Evolutionary conservation across 2,113 vertebrate genomes (phyloP).

Genomic region (Chamaetylas fuelleborni): DNA sequence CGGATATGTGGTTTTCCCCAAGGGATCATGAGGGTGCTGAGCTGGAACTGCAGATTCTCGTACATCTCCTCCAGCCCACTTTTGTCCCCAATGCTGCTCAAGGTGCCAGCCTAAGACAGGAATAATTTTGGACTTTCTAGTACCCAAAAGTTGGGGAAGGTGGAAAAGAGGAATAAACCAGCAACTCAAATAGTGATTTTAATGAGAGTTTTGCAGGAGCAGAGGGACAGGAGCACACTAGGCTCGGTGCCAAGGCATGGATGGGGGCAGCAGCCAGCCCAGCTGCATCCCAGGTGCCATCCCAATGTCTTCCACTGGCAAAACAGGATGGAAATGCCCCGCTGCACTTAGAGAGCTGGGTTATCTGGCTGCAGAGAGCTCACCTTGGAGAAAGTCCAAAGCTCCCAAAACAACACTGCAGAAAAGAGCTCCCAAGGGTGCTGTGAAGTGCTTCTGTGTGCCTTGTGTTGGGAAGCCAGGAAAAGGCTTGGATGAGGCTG

Average conservation of each 20-base stretch:
- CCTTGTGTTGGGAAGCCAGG: rapidly evolving
- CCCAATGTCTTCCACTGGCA: background rate
- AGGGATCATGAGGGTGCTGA: background rate
- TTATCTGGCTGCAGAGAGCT: background rate
- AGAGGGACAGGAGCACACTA: background rate
- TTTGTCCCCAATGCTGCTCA: background rate
- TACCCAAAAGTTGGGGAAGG: background rate
- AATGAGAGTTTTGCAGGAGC: background rate
- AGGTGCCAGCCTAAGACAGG: rapidly evolving
- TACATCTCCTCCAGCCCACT: background rate
- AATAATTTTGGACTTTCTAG: background rate
- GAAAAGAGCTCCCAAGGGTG: background rate
- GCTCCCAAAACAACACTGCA: background rate
- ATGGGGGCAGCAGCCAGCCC: background rate
- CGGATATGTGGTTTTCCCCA: background rate
- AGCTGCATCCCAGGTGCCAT: background rate
- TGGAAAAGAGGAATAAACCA: background rate
- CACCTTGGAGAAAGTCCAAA: background rate
- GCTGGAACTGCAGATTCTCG: background rate
- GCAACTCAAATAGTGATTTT: background rate
- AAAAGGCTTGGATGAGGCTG: background rate
- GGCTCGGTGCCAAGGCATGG: rapidly evolving
- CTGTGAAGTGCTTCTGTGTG: background rate
- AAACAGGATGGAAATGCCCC: background rate
- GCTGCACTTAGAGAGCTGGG: background rate